Conservation (phyloP, 2,113 vertebrate genomes). For the Stegastes partitus region DNA sequence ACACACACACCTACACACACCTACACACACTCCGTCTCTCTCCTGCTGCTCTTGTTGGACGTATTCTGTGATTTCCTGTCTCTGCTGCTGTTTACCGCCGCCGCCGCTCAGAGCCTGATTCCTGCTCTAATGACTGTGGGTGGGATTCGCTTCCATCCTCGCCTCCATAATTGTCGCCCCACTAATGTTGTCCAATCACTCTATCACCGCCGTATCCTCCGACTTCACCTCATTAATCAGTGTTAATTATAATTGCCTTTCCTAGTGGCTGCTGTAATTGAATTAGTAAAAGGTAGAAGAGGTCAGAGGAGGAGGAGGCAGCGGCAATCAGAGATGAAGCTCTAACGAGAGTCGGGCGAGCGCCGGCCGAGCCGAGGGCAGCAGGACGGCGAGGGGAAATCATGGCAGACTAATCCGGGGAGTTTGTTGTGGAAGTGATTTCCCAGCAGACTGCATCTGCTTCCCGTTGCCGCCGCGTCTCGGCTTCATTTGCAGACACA, state of each 20-base stretch:
- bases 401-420: conserved; percentile 58
- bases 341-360: not conserved
- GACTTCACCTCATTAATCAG: conserved; percentile 74
- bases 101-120: not conserved
- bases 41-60: not conserved
- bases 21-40: not conserved
- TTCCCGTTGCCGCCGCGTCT: conserved; percentile 9
- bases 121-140: conserved; percentile 24
- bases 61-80: conserved; percentile 28
- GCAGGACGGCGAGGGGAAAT: conserved; percentile 50
- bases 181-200: conserved; percentile 64
- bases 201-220: conserved; percentile 55
- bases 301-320: conserved; percentile 35
- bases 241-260: conserved; percentile 71
- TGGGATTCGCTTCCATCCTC: conserved; percentile 29
- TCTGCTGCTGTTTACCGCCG: too few relatives aligned
- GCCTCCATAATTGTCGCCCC: conserved; percentile 49
- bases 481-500: conserved; percentile 39
- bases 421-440: conserved; percentile 65
- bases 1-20: not conserved
- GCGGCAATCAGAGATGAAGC: conserved; percentile 36
- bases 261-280: conserved; percentile 62
- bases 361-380: conserved; percentile 26
- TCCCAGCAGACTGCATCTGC: conserved; percentile 61
- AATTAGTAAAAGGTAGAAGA: conserved; percentile 64